Base-by-base conservation (phyloP, 2,113 vertebrate genomes). In the Carassius gibelio region DNA sequence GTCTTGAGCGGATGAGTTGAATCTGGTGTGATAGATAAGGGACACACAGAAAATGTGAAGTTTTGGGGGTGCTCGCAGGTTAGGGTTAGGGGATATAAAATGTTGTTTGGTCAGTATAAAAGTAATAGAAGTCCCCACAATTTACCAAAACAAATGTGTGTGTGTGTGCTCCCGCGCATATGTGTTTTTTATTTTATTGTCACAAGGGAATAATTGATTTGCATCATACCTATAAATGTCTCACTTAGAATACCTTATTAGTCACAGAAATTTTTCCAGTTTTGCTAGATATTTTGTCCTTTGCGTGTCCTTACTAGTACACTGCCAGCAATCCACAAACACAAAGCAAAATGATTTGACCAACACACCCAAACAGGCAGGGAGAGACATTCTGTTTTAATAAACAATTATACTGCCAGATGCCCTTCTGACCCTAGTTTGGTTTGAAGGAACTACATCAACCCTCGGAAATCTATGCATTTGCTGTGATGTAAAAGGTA, bases 331-430 rank as follows among this genome's bases (percentile, higher is more conserved):
- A n/a, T 36, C n/a, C 4, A 36, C 5, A 64, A 80, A 34, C 5
- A 77, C 48, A 55, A 21, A 45, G 23, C 5, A 66, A 62, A 34
- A 69, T 11, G 30, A 34, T 45, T 66, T 81, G 42, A 30, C 15
- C 61, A 34, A 13, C 79, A 50, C 62, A 69, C 45, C 42, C 79
- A 81, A 61, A 30, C 8, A 68, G 26, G 42, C 79, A 68, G 79
- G 21, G 36, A 62, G 19, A 38, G 30, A 48, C 14, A 10, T 48
- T 23, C 8, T 48, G 42, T 52, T 81, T 81, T 68, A 68, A 38
- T 81, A 15, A 68, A 45, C 79, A 34, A 50, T 48, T 81, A 45
- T 50, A 68, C 23, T 48, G 61, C 59, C 42, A 6, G n/a, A 68
- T 81, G 59, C n/a, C 55, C 6, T 23, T 78, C 9, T 61, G 14